Percentiles rank a stretch among this genome's conserved stretches.
Conservation (phyloP, 2,888 invertebrate species). For the Lithophane leautieri region DNA sequence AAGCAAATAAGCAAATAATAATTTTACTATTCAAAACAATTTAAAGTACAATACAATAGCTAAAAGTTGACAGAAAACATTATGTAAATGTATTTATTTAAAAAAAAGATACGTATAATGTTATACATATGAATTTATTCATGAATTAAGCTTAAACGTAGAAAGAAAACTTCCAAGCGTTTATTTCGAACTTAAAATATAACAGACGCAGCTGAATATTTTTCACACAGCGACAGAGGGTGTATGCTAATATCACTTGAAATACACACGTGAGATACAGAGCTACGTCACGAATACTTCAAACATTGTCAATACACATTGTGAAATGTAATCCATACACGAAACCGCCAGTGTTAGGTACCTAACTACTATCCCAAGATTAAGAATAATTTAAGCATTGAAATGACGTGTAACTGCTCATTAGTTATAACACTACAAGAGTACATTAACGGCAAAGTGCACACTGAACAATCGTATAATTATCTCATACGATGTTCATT, state of each 20-base stretch:
- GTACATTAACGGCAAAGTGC: constrained; percentile 26
- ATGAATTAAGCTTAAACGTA: constrained; percentile 13
- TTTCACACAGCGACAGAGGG: constrained; percentile 11
- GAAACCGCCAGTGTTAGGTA: constrained; percentile 21
- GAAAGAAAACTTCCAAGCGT: not conserved
- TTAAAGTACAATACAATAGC: no score
- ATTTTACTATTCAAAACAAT: no score
- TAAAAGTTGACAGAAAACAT: not conserved
- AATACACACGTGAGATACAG: constrained; percentile 32
- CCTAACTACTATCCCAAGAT: not conserved
- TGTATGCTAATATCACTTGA: constrained; percentile 32
- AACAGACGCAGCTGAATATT: constrained; percentile 9
- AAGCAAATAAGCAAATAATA: not conserved
- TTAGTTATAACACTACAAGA: constrained; percentile 33
- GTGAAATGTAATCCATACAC: constrained; percentile 10
- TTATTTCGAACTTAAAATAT: not conserved
- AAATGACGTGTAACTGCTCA: constrained; percentile 29
- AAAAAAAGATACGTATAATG: no score
- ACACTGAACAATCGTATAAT: constrained; percentile 57
- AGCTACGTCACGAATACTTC: not conserved
- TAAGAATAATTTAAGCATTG: constrained; percentile 35
- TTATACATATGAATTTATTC: not conserved
- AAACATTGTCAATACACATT: constrained; percentile 22
- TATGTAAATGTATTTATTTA: no score
- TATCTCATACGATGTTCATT: constrained; percentile 48